Percentiles rank a stretch among this genome's conserved stretches.
phyloP scores from a whole-genome alignment of 2,797 vertebrate species.

The Dromococcyx pavoninus region DNA sequence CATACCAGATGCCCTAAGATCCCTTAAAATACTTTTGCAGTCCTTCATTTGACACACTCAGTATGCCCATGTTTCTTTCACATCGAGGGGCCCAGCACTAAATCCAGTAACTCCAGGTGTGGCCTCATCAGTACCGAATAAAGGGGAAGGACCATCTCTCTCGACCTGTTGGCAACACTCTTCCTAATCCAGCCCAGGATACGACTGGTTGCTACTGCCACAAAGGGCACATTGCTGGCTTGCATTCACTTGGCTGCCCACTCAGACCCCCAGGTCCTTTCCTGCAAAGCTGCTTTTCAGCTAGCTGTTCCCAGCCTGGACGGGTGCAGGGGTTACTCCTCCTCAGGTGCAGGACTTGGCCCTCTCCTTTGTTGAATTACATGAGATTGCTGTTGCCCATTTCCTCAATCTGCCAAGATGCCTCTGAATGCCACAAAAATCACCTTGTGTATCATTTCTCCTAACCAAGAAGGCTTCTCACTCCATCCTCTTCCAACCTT shows the following conservation, averaged over 20 bases:
- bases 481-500: not conserved
- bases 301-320: not conserved
- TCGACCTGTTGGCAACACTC: not conserved
- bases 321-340: not conserved
- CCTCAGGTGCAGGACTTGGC: not conserved
- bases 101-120: not conserved
- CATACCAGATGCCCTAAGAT: not conserved
- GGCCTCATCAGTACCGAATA: not conserved
- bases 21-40: not conserved
- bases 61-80: fast-evolving
- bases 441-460: not conserved
- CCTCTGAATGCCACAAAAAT: not conserved
- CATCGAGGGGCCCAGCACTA: not conserved
- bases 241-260: not conserved
- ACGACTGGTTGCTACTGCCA: not conserved
- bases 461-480: not conserved
- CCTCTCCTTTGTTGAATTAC: not conserved
- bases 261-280: not conserved
- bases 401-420: not conserved
- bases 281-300: not conserved
- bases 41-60: not conserved
- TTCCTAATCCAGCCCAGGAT: not conserved
- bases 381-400: not conserved
- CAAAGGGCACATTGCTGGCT: not conserved
- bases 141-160: not conserved